Evolutionary conservation across 2,888 invertebrate species (phyloP).

Genomic region (Rotaria sp.): DNA sequence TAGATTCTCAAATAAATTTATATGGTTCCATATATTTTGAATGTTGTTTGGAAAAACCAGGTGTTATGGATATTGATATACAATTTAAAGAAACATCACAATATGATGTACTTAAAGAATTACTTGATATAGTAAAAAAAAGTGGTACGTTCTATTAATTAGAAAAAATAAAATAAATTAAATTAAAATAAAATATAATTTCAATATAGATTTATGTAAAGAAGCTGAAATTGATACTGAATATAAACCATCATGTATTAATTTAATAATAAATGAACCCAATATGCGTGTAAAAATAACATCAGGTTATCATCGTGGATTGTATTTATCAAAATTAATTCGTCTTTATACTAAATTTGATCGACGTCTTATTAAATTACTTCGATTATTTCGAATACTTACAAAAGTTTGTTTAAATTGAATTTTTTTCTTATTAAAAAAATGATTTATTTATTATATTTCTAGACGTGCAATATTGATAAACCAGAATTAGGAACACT

Average conservation of each 20-base stretch:
- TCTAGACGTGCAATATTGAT: neutral
- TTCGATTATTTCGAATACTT: neutral
- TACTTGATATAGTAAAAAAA: neutral
- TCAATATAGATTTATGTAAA: neutral
- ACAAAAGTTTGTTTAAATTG: neutral
- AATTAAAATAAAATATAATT: no score
- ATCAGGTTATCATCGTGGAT: neutral
- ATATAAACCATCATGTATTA: conserved; percentile 16
- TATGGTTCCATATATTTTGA: conserved; percentile 2
- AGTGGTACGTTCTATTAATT: neutral
- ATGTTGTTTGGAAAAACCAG: neutral
- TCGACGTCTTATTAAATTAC: neutral
- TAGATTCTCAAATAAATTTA: neutral
- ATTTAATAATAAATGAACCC: neutral
- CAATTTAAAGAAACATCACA: neutral
- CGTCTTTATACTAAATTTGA: conserved; percentile 23
- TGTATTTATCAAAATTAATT: conserved; percentile 20
- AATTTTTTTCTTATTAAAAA: neutral
- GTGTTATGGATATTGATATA: conserved; percentile 15
- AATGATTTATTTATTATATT: no score
- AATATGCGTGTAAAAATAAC: neutral
- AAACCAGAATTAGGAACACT: neutral
- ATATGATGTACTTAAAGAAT: neutral
- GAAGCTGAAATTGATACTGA: neutral
- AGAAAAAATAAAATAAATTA: no score